Evolutionary conservation across 53 echinoderm and acorn worm genomes (phyloP).

Genomic region (Arbacia lixula): DNA sequence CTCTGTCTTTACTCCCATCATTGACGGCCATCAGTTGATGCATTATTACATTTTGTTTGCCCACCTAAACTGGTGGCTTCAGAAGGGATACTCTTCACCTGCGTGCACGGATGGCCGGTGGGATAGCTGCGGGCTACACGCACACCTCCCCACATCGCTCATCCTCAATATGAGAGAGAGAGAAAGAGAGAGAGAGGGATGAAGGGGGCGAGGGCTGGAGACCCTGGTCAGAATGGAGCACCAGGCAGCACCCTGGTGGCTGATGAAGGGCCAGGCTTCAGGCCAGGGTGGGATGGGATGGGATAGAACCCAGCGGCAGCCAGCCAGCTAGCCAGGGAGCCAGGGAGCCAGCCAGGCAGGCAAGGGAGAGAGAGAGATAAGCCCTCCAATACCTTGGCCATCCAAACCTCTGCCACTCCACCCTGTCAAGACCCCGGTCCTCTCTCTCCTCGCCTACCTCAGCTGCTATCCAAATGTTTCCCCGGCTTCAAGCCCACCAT

Average conservation of each 20-base stretch:
- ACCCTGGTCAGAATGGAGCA: slow-evolving; percentile 31
- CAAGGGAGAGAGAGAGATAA: slow-evolving; percentile 16
- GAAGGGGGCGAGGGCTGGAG: neutral
- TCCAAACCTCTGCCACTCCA: slow-evolving; percentile 40
- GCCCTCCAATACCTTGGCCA: slow-evolving; percentile 40
- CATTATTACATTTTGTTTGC: slow-evolving; percentile 54
- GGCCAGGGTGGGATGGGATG: neutral
- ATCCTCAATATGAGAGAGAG: slow-evolving; percentile 40
- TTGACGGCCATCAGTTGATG: slow-evolving; percentile 11
- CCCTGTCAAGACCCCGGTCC: slow-evolving; percentile 33
- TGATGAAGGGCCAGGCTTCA: too few species aligned
- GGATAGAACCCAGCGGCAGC: neutral
- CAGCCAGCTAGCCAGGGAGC: too few species aligned
- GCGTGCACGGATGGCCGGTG: slow-evolving; percentile 51
- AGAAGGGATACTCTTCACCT: slow-evolving; percentile 41
- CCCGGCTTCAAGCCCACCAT: slow-evolving; percentile 37
- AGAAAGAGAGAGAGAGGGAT: neutral
- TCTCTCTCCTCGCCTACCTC: neutral
- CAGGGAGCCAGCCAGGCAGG: slow-evolving; percentile 28
- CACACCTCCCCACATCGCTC: neutral
- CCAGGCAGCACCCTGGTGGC: slow-evolving; percentile 6
- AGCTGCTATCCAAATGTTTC: slow-evolving; percentile 50
- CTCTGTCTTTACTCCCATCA: slow-evolving; percentile 6
- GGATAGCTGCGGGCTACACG: slow-evolving; percentile 31
- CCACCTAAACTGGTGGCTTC: slow-evolving; percentile 26